phyloP scores from a whole-genome alignment of 1,140 invertebrate species.

The Solen grandis region DNA sequence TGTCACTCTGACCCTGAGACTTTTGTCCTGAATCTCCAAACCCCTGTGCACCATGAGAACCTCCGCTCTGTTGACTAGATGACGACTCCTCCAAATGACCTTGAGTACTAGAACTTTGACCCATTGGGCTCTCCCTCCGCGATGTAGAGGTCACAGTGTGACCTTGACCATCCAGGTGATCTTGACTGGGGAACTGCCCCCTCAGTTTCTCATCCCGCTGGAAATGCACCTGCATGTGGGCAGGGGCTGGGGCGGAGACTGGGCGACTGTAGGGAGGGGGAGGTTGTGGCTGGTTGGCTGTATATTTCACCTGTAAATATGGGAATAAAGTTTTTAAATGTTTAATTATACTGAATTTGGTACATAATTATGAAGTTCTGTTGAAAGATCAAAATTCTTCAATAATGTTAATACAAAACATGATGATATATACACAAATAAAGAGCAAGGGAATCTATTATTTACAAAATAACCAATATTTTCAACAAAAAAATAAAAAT shows the following conservation, averaged over 20 bases:
- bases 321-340: too few relatives aligned
- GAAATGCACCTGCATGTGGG: constrained; percentile 38
- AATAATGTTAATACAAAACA: not conserved
- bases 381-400: not conserved
- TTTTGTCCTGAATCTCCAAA: too few relatives aligned
- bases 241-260: constrained; percentile 32
- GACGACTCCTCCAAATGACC: constrained; percentile 60
- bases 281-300: not conserved
- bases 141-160: constrained; percentile 19
- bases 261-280: constrained; percentile 15
- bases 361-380: too few relatives aligned
- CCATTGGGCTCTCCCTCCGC: constrained; percentile 71
- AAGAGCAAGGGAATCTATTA: not conserved
- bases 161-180: constrained; percentile 33
- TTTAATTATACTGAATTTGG: too few relatives aligned
- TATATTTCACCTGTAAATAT: constrained; percentile 18
- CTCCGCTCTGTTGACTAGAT: constrained; percentile 62
- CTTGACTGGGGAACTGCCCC: constrained; percentile 21
- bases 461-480: not conserved
- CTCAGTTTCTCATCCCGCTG: constrained; percentile 15
- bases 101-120: constrained; percentile 69
- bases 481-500: not conserved
- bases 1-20: not conserved
- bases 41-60: too few relatives aligned
- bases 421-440: not conserved